Evolutionary conservation across 2,888 invertebrate species (phyloP).

Genomic region (Diadromus collaris): DNA sequence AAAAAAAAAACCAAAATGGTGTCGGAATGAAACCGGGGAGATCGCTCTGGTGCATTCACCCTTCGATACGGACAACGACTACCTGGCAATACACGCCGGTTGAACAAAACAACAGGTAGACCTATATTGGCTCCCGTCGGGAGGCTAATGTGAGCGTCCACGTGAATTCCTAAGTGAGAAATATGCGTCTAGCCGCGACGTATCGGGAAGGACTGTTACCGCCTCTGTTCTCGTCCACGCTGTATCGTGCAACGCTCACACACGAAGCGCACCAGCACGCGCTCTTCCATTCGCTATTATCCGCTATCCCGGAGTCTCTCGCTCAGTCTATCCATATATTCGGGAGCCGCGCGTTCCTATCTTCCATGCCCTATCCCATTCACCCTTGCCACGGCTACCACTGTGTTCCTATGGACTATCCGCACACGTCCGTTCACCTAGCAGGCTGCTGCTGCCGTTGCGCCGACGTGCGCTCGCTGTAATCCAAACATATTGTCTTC

Average conservation of each 20-base stretch:
- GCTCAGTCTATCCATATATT: slow-evolving; percentile 46
- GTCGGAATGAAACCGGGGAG: background rate
- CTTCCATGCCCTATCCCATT: slow-evolving; percentile 15
- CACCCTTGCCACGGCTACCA: slow-evolving; percentile 10
- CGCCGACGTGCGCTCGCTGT: slow-evolving; percentile 47
- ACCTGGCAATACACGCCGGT: background rate
- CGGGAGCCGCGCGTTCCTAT: slow-evolving; percentile 21
- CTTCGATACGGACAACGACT: background rate
- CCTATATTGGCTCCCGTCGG: slow-evolving; percentile 34
- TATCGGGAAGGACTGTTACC: slow-evolving; percentile 57
- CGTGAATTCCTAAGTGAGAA: slow-evolving; percentile 65
- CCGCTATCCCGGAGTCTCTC: slow-evolving; percentile 21
- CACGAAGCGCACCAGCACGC: background rate
- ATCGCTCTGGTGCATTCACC: background rate
- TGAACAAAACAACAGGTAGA: slow-evolving; percentile 51
- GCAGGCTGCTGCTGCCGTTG: slow-evolving; percentile 26
- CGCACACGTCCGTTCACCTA: slow-evolving; percentile 23
- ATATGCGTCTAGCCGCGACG: slow-evolving; percentile 65
- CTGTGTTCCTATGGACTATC: slow-evolving; percentile 28
- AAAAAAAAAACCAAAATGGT: background rate
- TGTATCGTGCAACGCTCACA: background rate
- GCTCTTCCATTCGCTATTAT: slow-evolving; percentile 19
- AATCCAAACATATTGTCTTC: slow-evolving; percentile 67
- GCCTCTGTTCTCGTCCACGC: slow-evolving; percentile 50
- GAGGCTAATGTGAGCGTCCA: slow-evolving; percentile 52